phyloP scores from a whole-genome alignment of 1,140 invertebrate genomes.

The Carposina sasakii region DNA sequence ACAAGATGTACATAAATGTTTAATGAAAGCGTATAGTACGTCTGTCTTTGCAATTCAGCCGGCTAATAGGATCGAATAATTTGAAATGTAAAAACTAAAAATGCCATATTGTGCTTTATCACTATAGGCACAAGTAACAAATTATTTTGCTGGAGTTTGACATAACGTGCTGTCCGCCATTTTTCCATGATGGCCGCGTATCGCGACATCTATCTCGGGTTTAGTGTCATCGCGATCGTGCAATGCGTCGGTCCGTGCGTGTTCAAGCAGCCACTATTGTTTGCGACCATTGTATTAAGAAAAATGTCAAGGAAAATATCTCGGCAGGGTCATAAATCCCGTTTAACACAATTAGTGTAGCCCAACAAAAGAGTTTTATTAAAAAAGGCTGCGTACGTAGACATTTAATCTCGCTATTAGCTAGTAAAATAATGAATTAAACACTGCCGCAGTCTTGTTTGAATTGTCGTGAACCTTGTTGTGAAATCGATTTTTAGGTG shows the following conservation, averaged over 20 bases:
- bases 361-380: slow-evolving; percentile 16
- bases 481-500: slow-evolving; percentile 68
- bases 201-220: slow-evolving; percentile 61
- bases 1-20: too few relatives aligned
- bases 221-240: slow-evolving; percentile 61
- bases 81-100: too few relatives aligned
- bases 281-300: slow-evolving; percentile 54
- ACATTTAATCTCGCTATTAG: slow-evolving; percentile 27
- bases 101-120: slow-evolving; percentile 21
- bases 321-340: slow-evolving; percentile 20
- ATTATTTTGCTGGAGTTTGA: slow-evolving; percentile 36
- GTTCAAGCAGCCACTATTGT: slow-evolving; percentile 32
- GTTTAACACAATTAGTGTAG: slow-evolving; percentile 20
- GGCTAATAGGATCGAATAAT: too few relatives aligned
- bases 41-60: too few relatives aligned
- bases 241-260: slow-evolving; percentile 36
- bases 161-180: slow-evolving; percentile 52
- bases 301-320: slow-evolving; percentile 42
- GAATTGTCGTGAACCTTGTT: slow-evolving; percentile 62
- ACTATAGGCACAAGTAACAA: slow-evolving; percentile 16
- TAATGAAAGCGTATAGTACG: too few relatives aligned
- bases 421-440: slow-evolving; percentile 64
- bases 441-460: slow-evolving; percentile 57
- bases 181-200: slow-evolving; percentile 59
- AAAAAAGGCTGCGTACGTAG: slow-evolving; percentile 18